Evolutionary conservation across 1,140 invertebrate genomes (phyloP), one percentile per base, ranked within the genome.

Genomic region (Eueides isabella): DNA sequence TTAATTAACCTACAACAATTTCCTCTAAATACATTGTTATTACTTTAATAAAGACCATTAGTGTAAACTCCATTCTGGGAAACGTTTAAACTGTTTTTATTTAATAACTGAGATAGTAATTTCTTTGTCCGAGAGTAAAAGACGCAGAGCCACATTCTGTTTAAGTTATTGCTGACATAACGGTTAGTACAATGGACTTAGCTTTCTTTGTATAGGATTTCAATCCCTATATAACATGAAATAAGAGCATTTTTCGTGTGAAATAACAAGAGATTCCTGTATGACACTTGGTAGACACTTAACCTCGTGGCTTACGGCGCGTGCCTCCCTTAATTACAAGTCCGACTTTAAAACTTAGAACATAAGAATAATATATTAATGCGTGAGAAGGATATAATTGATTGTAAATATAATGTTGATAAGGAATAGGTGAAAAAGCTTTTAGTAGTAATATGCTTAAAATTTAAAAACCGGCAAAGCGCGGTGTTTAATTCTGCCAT

Each of bases 281-380:
- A 71, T 75, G 68, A 75, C 73, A 75, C 73, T 75, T 31, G 63
- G 67, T 71, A 63, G 68, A 75, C 44, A 75, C 73, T 75, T 75
- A 75, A 75, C 73, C 73, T 75, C 73, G 73, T 75, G 73, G 73
- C 73, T 75, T 75, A 75, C 73, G 73, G 68, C 73, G 67, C 72
- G 73, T 75, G 73, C 61, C 73, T 70, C 44, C 67, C 62, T 75
- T 75, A 75, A 75, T 75, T 75, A 75, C 63, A 67, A 75, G 68
- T 65, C 29, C 28, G 70, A 55, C 28, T 30, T 33, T 62, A 29
- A 72, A 48, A 64, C 41, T 72, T 55, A 29, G 62, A 48, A 62
- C 48, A 35, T 30, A 48, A 70, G 67, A 70, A 26, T 55, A 55
- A 70, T 62, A 38, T 30, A 23, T 26, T 69, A 69, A 44, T 55